Evolutionary conservation across 35 echinoderm and acorn worm genomes (phyloP).

Genomic region (Diadema setosum): DNA sequence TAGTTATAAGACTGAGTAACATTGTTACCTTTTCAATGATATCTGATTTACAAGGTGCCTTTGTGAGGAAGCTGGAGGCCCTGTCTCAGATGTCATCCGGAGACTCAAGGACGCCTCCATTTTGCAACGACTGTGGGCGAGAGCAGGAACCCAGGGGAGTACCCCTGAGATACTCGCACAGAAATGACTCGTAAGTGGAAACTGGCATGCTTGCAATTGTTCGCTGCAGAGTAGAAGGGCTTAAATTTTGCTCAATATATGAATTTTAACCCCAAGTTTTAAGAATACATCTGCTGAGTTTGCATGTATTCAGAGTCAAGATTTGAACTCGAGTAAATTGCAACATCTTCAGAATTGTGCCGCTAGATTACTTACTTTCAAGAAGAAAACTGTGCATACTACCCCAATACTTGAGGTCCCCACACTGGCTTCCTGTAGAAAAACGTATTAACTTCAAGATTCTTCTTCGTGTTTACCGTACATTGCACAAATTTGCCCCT

Average conservation of each 20-base stretch:
- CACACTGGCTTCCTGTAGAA: too few species aligned
- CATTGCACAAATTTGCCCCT: too few species aligned
- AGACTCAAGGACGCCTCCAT: background rate
- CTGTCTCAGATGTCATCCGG: constrained; percentile 8
- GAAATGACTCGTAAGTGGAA: background rate
- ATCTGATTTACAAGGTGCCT: constrained; percentile 21
- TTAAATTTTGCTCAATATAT: background rate
- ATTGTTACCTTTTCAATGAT: too few species aligned
- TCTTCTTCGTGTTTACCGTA: too few species aligned
- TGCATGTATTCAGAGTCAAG: background rate
- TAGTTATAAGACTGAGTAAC: background rate
- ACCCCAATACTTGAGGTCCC: too few species aligned
- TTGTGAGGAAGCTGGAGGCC: constrained; percentile 12
- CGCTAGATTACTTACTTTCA: background rate
- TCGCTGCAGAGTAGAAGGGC: background rate
- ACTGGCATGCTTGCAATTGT: background rate
- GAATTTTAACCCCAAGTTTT: too few species aligned
- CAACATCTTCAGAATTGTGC: background rate
- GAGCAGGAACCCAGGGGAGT: background rate
- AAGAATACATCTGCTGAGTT: too few species aligned
- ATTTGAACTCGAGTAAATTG: background rate
- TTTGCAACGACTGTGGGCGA: constrained; percentile 33
- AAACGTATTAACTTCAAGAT: too few species aligned
- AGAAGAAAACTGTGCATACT: too few species aligned
- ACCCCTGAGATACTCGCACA: background rate